Conservation (phyloP, 1,140 invertebrate species). For the Cyclina sinensis region DNA sequence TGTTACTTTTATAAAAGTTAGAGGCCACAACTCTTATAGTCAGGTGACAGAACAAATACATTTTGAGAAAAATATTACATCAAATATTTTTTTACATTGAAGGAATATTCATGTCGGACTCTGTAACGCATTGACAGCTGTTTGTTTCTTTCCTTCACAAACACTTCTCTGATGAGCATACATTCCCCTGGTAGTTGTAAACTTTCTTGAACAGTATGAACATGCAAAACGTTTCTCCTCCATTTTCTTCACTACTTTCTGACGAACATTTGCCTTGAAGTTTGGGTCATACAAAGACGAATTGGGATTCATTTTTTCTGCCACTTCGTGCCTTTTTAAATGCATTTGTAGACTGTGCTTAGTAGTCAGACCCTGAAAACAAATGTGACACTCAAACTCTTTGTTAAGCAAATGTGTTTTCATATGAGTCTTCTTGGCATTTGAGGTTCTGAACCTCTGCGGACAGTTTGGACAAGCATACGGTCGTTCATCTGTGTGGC, state of each 20-base stretch:
- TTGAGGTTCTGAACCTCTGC: neutral
- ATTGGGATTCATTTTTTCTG: slow-evolving; percentile 36
- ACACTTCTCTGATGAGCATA: slow-evolving; percentile 7
- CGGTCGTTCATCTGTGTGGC: slow-evolving; percentile 4
- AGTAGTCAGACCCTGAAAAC: slow-evolving; percentile 11
- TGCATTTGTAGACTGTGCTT: slow-evolving; percentile 10
- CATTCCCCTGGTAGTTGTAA: slow-evolving; percentile 21
- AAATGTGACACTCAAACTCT: slow-evolving; percentile 41
- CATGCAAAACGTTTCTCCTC: slow-evolving; percentile 28
- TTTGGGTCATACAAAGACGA: slow-evolving; percentile 25
- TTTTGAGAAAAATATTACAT: no score
- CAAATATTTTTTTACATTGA: no score
- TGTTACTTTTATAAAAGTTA: no score
- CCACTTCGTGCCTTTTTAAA: slow-evolving; percentile 1
- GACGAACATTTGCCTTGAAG: neutral
- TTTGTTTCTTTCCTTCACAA: neutral
- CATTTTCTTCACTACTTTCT: slow-evolving; percentile 31
- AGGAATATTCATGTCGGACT: no score
- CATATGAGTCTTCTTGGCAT: neutral
- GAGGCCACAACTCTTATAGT: no score
- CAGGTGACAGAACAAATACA: no score
- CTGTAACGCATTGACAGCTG: no score
- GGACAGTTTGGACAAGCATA: neutral
- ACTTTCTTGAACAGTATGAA: neutral
- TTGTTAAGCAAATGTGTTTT: neutral